Evolutionary conservation across 2,888 invertebrate species (phyloP), one percentile per base, ranked within the genome.

Genomic region (Agelastica alni): DNA sequence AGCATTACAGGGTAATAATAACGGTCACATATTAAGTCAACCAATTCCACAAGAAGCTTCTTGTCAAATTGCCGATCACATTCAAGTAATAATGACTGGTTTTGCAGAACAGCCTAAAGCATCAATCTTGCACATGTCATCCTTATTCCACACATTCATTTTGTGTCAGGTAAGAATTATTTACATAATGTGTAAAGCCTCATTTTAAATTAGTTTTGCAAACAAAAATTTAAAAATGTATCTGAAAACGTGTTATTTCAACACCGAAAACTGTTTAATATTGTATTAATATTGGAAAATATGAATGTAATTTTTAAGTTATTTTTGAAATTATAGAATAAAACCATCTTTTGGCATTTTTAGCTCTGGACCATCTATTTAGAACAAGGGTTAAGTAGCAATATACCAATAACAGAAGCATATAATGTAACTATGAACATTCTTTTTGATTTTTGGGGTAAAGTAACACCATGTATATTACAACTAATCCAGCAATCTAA

Each of bases 301-400:
- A n/a, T n/a, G n/a, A n/a, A n/a, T n/a, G n/a, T n/a, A n/a, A n/a
- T n/a, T n/a, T n/a, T n/a, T n/a, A n/a, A n/a, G n/a, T n/a, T n/a
- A n/a, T n/a, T n/a, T n/a, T n/a, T n/a, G n/a, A n/a, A n/a, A n/a
- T n/a, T n/a, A n/a, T n/a, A n/a, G n/a, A n/a, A n/a, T n/a, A n/a
- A n/a, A n/a, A n/a, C n/a, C n/a, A n/a, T n/a, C n/a, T n/a, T n/a
- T n/a, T n/a, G n/a, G n/a, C 46, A 14, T 49, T 74, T 74, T 28
- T 67, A 88, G 85, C 81, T 99, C 59, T 99, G 98, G 99, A 99
- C 98, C 0, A 87, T 99, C 65, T 99, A 99, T 79, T 85, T 98
- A 74, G 98, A 99, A 77, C 91, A 93, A 76, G 82, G 89, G 68
- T 88, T 93, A 1, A 82, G 81, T 39, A 80, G 80, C 34, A 82